Conservation (phyloP, 2,888 invertebrate species). For the Eurytoma californica region DNA sequence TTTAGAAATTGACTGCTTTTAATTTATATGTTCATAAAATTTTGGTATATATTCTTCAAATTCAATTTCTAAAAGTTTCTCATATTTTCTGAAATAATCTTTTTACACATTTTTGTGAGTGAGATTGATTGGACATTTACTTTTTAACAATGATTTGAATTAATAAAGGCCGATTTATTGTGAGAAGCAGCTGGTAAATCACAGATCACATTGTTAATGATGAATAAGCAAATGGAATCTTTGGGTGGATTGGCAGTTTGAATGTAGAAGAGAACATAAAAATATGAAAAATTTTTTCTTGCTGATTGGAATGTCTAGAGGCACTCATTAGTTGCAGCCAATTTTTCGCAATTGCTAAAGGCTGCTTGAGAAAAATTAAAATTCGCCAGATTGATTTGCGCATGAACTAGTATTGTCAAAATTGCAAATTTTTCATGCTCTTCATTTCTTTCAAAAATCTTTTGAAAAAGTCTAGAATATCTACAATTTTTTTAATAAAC, state of each 20-base stretch:
- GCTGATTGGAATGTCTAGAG: constrained; percentile 22
- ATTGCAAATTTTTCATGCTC: constrained; percentile 3
- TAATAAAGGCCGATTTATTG: constrained; percentile 48
- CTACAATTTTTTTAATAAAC: neutral
- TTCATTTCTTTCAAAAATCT: constrained; percentile 4
- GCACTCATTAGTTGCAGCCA: constrained; percentile 34
- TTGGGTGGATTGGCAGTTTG: constrained; percentile 25
- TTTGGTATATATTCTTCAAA: constrained; percentile 16
- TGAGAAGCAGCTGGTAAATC: constrained; percentile 54
- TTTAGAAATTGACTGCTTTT: constrained; percentile 1
- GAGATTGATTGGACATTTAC: constrained; percentile 55
- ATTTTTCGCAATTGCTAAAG: constrained; percentile 39
- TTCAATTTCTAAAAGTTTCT: neutral
- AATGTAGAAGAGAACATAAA: constrained; percentile 15
- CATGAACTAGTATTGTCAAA: constrained; percentile 12
- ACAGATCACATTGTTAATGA: constrained; percentile 15
- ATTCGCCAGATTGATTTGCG: constrained; percentile 23
- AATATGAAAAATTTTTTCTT: constrained; percentile 22
- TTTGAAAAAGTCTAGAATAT: neutral
- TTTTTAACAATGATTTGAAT: neutral
- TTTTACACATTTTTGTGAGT: constrained; percentile 38
- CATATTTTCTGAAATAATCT: neutral
- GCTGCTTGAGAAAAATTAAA: constrained; percentile 22
- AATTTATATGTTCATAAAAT: neutral
- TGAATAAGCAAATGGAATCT: constrained; percentile 32